Conservation (phyloP, 2,797 vertebrate species). For the Chiroxiphia lanceolata region DNA sequence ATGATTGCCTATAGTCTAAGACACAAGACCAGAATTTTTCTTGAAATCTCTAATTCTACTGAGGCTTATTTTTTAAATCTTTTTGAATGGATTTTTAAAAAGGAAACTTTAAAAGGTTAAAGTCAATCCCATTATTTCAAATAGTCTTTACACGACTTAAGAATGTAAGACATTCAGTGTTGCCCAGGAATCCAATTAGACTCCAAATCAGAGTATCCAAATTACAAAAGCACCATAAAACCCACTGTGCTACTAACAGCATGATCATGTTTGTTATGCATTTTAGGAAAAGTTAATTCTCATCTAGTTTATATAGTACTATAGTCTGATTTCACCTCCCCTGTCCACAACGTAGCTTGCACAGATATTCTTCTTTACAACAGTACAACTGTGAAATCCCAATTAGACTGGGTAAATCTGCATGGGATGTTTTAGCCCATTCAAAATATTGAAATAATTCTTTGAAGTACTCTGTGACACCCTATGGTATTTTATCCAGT, state of each 20-base stretch:
- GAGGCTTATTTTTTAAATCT: background rate
- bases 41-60: background rate
- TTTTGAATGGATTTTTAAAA: background rate
- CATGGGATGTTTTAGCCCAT: background rate
- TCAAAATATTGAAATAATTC: conserved; percentile 6
- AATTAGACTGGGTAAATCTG: conserved; percentile 13
- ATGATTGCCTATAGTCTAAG: background rate
- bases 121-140: background rate
- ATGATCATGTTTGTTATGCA: background rate
- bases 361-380: background rate
- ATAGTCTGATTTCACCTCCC: background rate
- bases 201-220: background rate
- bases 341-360: background rate
- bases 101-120: background rate
- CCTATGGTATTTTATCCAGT: conserved; percentile 37
- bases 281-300: conserved; percentile 39
- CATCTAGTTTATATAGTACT: background rate
- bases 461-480: conserved; percentile 1
- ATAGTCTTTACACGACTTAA: background rate
- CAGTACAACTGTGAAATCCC: conserved; percentile 7
- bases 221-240: conserved; percentile 13
- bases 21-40: background rate
- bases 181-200: background rate
- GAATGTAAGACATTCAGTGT: background rate
- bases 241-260: background rate